Conservation (phyloP, 2,113 vertebrate genomes). For the Leiothrix lutea region DNA sequence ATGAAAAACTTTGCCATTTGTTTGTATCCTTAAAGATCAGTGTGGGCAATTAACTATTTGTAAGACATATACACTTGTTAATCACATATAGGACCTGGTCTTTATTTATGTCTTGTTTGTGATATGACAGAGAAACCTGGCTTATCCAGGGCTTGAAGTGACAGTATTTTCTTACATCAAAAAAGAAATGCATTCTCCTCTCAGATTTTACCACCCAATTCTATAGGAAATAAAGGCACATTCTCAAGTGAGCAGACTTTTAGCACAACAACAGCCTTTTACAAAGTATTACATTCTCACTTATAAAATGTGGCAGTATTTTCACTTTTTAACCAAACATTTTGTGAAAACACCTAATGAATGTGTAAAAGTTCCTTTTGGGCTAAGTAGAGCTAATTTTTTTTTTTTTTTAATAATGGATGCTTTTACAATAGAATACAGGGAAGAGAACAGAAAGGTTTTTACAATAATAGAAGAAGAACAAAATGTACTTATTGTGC, state of each 20-base stretch:
- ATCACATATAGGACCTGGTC: not conserved
- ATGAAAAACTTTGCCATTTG: not conserved
- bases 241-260: not conserved
- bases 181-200: not conserved
- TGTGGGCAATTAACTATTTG: not conserved
- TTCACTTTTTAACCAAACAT: not conserved
- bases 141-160: not conserved
- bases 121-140: not conserved
- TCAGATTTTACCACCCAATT: not conserved
- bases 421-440: not conserved
- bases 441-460: not conserved
- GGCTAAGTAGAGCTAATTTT: not conserved
- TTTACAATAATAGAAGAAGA: not conserved
- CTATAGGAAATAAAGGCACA: not conserved
- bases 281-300: not conserved
- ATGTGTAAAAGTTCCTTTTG: not conserved
- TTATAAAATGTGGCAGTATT: constrained; percentile 1
- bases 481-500: not conserved
- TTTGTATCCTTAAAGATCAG: not conserved
- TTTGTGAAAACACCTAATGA: not conserved
- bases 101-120: not conserved
- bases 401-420: constrained; percentile 2
- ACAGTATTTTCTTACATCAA: not conserved
- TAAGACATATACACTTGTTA: not conserved
- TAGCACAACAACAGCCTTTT: not conserved